These are phyloP conservation scores for Podarcis lilfordi DNA, from an alignment of 2,797 vertebrate species.

Conservation along the genomic window DNA sequence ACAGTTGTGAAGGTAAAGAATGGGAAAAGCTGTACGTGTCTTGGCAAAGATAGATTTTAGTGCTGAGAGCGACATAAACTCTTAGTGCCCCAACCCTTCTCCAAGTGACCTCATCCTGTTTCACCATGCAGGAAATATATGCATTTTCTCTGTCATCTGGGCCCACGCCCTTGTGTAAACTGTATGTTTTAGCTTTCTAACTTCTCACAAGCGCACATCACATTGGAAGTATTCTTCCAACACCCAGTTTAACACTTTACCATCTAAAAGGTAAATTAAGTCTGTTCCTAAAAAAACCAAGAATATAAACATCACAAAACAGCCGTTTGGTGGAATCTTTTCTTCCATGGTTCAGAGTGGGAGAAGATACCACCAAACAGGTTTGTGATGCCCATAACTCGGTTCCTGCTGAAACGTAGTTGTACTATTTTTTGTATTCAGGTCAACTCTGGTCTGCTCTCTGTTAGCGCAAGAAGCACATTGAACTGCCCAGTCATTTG, in stretches of 20 bases:
- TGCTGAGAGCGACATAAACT: conserved; percentile 12
- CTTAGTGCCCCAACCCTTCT: conserved; percentile 64
- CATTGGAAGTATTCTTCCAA: conserved; percentile 60
- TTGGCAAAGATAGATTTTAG: background rate
- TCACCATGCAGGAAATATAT: conserved; percentile 66
- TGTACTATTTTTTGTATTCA: background rate
- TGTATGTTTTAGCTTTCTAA: conserved; percentile 57
- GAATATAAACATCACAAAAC: conserved; percentile 57
- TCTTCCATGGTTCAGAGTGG: conserved; percentile 61
- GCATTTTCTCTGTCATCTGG: conserved; percentile 66
- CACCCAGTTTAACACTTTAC: conserved; percentile 60
- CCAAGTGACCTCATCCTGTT: conserved; percentile 66
- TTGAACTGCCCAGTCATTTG: background rate
- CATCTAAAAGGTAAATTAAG: conserved; percentile 64
- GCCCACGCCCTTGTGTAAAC: conserved; percentile 62
- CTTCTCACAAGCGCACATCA: conserved; percentile 56
- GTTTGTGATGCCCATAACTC: no score
- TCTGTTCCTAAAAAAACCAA: conserved; percentile 51
- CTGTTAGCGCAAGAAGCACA: background rate
- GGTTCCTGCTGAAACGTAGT: background rate
- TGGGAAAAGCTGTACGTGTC: background rate
- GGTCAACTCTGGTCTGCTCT: background rate
- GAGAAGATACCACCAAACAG: conserved; percentile 61
- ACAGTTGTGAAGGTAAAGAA: background rate
- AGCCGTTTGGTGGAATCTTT: conserved; percentile 55